Base-by-base conservation (phyloP, 2,888 invertebrate genomes). In the Hanleya hanleyi region DNA sequence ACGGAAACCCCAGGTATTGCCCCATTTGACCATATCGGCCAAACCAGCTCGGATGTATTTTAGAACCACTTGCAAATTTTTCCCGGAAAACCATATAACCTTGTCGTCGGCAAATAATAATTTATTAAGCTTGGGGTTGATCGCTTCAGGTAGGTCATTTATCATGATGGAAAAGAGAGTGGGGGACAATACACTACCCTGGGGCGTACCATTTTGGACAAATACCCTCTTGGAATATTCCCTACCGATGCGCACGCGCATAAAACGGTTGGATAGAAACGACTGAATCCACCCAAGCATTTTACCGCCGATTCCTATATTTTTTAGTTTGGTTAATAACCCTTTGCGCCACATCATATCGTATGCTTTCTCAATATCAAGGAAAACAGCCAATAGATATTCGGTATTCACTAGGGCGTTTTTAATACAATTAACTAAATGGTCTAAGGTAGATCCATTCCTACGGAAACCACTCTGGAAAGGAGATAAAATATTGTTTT, bases 291-390 rank as follows among this genome's bases (percentile, higher is more conserved):
- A 64, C 1, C 38, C 37, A 12, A 64, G 29, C 26, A 64, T 35
- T 37, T 26, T 15, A 12, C 64, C 64, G 22, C 64, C 22, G 15
- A 37, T 22, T 15, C 64, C 64, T 1, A 37, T n/a, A 2, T 37
- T 37, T n/a, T 18, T 26, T 35, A 64, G 5, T 7, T 37, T 64
- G 12, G 22, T 64, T 35, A 64, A n/a, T 2, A 64, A 15, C 3
- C 64, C 64, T 35, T 26, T 32, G 4, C 37, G 18, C 64, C 64
- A 64, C 4, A 64, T 35, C 64, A 64, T 36, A 26, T 37, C 64
- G 9, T 37, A 64, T 35, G 64, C 64, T 37, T 37, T 64, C 36
- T 64, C 64, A 2, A 64, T 37, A 37, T 64, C 64, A 12, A 33
- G 36, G n/a, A 64, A 64, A 1, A 64, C 35, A 3, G 64, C 64